Evolutionary conservation across 2,888 invertebrate genomes (phyloP), one percentile per base, ranked within the genome.

Genomic region (Tigriopus californicus): DNA sequence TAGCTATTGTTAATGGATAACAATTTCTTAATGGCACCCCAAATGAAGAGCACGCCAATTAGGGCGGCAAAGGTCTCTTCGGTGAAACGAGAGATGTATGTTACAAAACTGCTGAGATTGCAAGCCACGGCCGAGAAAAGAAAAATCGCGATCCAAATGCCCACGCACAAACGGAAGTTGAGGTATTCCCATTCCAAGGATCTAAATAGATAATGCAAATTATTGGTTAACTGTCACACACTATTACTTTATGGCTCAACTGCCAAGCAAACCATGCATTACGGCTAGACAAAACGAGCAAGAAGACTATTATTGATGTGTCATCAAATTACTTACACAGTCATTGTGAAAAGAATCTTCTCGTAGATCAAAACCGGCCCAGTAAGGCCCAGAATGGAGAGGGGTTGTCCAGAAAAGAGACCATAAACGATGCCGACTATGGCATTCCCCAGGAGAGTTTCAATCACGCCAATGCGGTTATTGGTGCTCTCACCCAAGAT

Each of bases 31-130:
- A 53, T 4, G 8, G 54, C 86, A 80, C 97, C 46, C 3, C 10
- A 44, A 44, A 44, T 44, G 46, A 15, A 44, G 10, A 44, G 46
- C 68, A 97, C 85, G 41, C 95, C 94, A 69, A 97, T 97, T 24
- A 97, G 75, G 1, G 90, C 89, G 18, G 97, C 95, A 69, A 98
- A 97, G 71, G 92, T 94, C 73, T 97, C 95, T 71, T 97, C 95
- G 0, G 97, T 97, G 71, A 97, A 97, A 64, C 95, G 80, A 12
- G 97, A 97, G 65, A 97, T 95, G 70, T 92, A 92, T 69, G 92
- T 91, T 25, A 98, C 95, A 61, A 95, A 76, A 49, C 92, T 91
- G 70, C 91, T 91, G 10, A 94, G 89, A 73, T 97, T 97, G 49
- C 92, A 79, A 1, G 92, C 92, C 42, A 92, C 91, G 66, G 97